Percentiles rank a stretch among this genome's conserved stretches.
These are phyloP conservation scores for Uloborus diversus DNA, from an alignment of 1,140 invertebrate species.

Conservation along the genomic window DNA sequence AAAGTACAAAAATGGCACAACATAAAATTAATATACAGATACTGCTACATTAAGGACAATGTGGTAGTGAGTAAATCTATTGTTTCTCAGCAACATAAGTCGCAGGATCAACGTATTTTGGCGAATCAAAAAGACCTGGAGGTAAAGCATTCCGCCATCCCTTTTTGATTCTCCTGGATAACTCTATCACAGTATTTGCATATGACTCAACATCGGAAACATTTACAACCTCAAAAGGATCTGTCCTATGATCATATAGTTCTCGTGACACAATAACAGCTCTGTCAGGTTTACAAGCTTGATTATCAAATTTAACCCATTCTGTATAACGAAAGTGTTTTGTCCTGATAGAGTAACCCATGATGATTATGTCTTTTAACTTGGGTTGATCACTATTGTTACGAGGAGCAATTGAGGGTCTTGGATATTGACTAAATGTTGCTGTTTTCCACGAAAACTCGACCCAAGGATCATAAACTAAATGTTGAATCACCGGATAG, in stretches of 20 bases:
- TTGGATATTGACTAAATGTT: slow-evolving; percentile 85
- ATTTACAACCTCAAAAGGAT: slow-evolving; percentile 77
- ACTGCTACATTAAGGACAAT: too few species aligned
- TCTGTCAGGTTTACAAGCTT: slow-evolving; percentile 71
- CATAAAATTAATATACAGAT: too few species aligned
- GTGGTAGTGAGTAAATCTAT: too few species aligned
- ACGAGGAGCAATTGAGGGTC: slow-evolving; percentile 75
- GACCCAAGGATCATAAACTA: slow-evolving; percentile 5
- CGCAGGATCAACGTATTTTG: too few species aligned
- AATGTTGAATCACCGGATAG: slow-evolving; percentile 60
- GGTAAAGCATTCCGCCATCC: slow-evolving; percentile 61
- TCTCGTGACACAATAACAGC: slow-evolving; percentile 71
- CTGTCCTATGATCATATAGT: slow-evolving; percentile 71
- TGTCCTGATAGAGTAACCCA: slow-evolving; percentile 82
- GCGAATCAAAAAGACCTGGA: slow-evolving; percentile 24
- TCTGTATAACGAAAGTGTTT: slow-evolving; percentile 77
- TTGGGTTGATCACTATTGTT: slow-evolving; percentile 82
- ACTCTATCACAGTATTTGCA: slow-evolving; percentile 46
- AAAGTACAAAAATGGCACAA: too few species aligned
- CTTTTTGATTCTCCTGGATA: slow-evolving; percentile 59
- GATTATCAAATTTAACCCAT: slow-evolving; percentile 73
- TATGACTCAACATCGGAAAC: slow-evolving; percentile 64
- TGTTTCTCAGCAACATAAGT: too few species aligned
- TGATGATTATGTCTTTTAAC: slow-evolving; percentile 80
- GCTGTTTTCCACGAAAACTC: slow-evolving; percentile 61